These are phyloP conservation scores for Ictalurus punctatus DNA, from an alignment of 2,113 vertebrate genomes.

Conservation along the genomic window DNA sequence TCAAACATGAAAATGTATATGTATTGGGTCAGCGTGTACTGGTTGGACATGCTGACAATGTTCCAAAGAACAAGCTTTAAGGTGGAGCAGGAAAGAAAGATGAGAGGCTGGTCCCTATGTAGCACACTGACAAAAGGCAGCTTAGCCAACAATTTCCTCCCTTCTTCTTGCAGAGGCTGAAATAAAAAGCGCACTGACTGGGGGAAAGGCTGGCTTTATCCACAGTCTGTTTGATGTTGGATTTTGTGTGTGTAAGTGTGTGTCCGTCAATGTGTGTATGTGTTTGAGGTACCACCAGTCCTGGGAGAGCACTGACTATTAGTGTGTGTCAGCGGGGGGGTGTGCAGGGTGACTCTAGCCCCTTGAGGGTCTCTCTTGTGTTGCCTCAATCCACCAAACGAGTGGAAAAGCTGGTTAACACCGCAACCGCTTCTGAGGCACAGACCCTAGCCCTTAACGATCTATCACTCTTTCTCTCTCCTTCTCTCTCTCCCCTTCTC, in stretches of 20 bases:
- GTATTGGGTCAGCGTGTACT: constrained; percentile 24
- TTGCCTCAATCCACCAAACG: constrained; percentile 47
- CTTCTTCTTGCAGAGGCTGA: constrained; percentile 47
- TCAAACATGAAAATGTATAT: not conserved
- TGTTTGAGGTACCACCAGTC: constrained; percentile 27
- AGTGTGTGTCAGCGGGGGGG: constrained; percentile 52
- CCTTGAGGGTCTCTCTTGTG: constrained; percentile 49
- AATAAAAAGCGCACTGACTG: constrained; percentile 54
- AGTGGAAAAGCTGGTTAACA: constrained; percentile 61
- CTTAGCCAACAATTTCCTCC: constrained; percentile 58
- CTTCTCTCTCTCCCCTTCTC: constrained; percentile 24
- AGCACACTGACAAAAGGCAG: constrained; percentile 57
- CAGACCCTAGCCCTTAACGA: constrained; percentile 52
- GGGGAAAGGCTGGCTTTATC: constrained; percentile 58
- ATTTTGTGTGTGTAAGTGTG: constrained; percentile 43
- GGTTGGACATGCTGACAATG: constrained; percentile 9
- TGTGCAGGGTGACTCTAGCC: constrained; percentile 51
- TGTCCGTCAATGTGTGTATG: constrained; percentile 26
- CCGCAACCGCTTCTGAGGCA: constrained; percentile 56
- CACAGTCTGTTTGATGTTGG: constrained; percentile 48
- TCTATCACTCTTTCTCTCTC: constrained; percentile 32
- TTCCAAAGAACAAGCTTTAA: constrained; percentile 34
- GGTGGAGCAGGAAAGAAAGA: constrained; percentile 36
- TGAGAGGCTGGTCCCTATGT: constrained; percentile 44
- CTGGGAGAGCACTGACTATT: constrained; percentile 54